Percentiles rank a stretch among this genome's conserved stretches.
Conservation (phyloP, 2,888 invertebrate species). For the Neelides folsomi region DNA sequence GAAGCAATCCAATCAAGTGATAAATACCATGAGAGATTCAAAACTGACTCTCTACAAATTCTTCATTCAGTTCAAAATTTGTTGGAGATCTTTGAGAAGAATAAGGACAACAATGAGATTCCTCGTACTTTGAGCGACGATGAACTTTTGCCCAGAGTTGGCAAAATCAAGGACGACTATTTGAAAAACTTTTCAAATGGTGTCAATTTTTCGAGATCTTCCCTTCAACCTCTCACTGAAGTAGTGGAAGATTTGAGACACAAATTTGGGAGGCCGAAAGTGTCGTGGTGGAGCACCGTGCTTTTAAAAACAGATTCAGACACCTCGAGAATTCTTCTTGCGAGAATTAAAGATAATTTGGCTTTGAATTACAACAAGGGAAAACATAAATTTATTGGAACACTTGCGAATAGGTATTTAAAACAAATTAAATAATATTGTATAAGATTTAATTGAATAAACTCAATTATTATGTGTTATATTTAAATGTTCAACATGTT, state of each 20-base stretch:
- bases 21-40: slow-evolving; percentile 39
- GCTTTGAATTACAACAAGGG: slow-evolving; percentile 11
- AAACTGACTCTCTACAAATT: slow-evolving; percentile 51
- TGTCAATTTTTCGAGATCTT: slow-evolving; percentile 17
- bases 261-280: slow-evolving; percentile 17
- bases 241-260: slow-evolving; percentile 27
- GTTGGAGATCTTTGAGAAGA: slow-evolving; percentile 41
- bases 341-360: slow-evolving; percentile 23
- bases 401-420: slow-evolving; percentile 20
- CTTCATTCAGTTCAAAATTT: slow-evolving; percentile 57
- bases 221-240: slow-evolving; percentile 15
- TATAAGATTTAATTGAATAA: neutral
- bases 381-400: slow-evolving; percentile 7
- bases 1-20: slow-evolving; percentile 45
- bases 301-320: neutral
- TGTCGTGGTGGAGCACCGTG: slow-evolving; percentile 39
- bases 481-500: neutral
- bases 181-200: slow-evolving; percentile 38
- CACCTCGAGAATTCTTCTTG: slow-evolving; percentile 10
- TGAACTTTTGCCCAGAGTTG: slow-evolving; percentile 41
- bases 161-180: slow-evolving; percentile 47
- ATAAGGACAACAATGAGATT: slow-evolving; percentile 37
- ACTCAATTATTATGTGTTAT: neutral
- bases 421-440: too few relatives aligned
- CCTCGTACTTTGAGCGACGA: slow-evolving; percentile 41